These are phyloP conservation scores for Actenoides hombroni DNA, from an alignment of 2,113 vertebrate genomes.

Conservation along the genomic window DNA sequence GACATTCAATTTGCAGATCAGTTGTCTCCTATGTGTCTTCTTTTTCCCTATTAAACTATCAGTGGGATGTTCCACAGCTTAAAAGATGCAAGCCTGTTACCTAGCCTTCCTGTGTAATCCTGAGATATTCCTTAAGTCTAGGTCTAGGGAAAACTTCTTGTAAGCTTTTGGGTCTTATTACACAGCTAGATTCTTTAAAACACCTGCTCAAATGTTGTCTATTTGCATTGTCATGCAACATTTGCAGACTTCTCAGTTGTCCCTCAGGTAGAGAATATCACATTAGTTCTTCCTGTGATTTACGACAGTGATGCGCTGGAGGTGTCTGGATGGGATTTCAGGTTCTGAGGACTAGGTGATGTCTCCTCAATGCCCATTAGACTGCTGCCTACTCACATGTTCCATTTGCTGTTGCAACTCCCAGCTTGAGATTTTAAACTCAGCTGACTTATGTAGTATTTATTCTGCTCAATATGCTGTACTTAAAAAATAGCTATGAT, in stretches of 20 bases:
- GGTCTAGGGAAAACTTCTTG: background rate
- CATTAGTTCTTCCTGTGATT: background rate
- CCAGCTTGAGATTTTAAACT: background rate
- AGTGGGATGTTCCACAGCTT: background rate
- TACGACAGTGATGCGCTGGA: background rate
- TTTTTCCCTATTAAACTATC: background rate
- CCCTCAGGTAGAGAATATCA: background rate
- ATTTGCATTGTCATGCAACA: background rate
- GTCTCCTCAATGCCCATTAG: background rate
- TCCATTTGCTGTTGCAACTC: background rate
- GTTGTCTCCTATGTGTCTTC: background rate
- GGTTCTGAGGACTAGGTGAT: background rate
- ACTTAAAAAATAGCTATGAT: background rate
- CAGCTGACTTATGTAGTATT: background rate
- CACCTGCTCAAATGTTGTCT: background rate
- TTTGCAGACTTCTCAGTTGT: background rate
- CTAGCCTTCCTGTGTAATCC: background rate
- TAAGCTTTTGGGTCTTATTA: background rate
- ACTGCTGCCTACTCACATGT: background rate
- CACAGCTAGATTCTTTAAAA: background rate
- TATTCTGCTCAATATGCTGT: background rate
- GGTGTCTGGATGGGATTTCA: background rate
- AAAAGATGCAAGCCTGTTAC: background rate
- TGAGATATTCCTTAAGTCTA: background rate
- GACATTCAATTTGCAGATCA: background rate